Evolutionary conservation across 2,113 vertebrate species (phyloP).

Genomic region (Bos indicus): DNA sequence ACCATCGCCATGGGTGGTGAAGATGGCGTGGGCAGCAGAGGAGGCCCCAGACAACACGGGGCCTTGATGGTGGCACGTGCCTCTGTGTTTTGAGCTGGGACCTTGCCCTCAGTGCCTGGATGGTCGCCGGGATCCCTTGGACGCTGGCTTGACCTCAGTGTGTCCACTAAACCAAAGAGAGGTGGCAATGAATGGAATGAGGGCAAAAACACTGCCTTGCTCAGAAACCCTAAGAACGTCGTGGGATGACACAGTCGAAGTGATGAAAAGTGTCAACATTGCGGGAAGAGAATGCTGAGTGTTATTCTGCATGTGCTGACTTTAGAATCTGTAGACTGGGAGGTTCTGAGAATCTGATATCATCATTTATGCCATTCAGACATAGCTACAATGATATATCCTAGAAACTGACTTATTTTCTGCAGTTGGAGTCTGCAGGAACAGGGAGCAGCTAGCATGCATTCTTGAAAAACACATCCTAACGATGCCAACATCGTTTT

Average conservation of each 20-base stretch:
- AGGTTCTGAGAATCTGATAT: conserved; percentile 37
- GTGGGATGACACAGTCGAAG: accelerated
- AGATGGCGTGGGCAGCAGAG: accelerated
- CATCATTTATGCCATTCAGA: conserved; percentile 22
- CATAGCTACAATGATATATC: background rate
- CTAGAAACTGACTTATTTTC: background rate
- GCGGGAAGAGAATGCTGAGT: background rate
- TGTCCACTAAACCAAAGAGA: background rate
- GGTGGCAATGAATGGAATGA: background rate
- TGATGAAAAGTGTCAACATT: background rate
- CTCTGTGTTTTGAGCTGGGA: background rate
- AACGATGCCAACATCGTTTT: conserved; percentile 1
- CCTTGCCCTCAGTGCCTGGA: background rate
- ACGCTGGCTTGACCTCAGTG: background rate
- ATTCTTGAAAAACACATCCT: conserved; percentile 31
- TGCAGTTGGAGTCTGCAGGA: background rate
- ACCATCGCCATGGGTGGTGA: background rate
- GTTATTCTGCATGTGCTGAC: conserved; percentile 26
- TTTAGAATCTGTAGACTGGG: conserved; percentile 50
- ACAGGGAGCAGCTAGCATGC: background rate
- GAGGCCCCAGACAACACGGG: background rate
- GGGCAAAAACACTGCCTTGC: background rate
- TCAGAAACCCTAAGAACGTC: background rate
- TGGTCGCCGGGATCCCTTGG: background rate
- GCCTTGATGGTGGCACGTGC: background rate